Evolutionary conservation across 2,113 vertebrate species (phyloP).

Genomic region (Alligator sinensis): DNA sequence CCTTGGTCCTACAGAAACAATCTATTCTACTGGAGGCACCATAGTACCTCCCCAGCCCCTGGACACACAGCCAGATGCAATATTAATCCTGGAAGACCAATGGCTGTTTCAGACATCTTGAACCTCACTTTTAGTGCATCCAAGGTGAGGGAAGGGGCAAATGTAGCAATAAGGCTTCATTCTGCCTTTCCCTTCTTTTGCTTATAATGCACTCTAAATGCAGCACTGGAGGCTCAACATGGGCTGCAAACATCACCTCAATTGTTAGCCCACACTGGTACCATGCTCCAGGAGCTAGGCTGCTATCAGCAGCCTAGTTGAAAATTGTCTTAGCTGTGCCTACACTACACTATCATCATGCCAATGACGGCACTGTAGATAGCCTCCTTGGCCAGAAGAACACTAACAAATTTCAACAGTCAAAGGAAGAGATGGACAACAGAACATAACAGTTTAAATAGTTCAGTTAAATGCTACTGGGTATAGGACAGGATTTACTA

Average conservation of each 20-base stretch:
- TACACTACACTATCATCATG: too few relatives aligned
- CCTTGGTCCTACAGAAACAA: neutral
- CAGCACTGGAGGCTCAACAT: too few relatives aligned
- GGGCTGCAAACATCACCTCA: neutral
- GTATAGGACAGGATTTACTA: fast-evolving
- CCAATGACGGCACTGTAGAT: too few relatives aligned
- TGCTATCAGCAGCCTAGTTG: neutral
- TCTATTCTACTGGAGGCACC: neutral
- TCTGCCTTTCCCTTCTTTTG: neutral
- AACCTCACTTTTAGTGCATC: neutral
- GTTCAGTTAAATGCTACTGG: neutral
- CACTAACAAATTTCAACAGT: neutral
- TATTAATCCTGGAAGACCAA: neutral
- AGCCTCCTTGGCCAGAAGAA: neutral
- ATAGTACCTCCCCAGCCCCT: neutral
- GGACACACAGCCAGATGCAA: neutral
- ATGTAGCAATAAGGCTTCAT: neutral
- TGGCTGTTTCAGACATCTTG: neutral
- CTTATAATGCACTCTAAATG: too few relatives aligned
- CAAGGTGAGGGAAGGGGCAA: neutral
- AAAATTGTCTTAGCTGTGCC: too few relatives aligned
- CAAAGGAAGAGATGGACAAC: neutral
- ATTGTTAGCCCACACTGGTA: too few relatives aligned
- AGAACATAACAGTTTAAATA: neutral
- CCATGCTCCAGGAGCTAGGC: too few relatives aligned